A percentile compares a stretch with the other conserved stretches of the same genome.
These are phyloP conservation scores for Microcebus murinus DNA, from an alignment of 2,113 vertebrate genomes.

Conservation along the genomic window DNA sequence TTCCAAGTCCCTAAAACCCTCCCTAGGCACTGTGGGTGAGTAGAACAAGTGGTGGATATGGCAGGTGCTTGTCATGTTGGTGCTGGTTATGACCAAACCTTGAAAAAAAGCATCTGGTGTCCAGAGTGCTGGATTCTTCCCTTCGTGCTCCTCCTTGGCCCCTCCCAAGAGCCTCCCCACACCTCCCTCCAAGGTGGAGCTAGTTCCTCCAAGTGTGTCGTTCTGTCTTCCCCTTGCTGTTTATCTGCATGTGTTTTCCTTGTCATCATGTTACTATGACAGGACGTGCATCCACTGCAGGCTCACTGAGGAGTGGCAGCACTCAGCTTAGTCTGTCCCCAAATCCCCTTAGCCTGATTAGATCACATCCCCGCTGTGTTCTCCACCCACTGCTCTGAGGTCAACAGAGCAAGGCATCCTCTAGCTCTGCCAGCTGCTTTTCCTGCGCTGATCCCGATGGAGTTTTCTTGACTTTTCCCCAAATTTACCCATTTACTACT, in stretches of 20 bases:
- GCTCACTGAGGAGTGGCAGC: neutral
- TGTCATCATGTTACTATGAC: neutral
- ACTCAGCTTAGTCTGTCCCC: neutral
- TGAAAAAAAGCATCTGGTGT: neutral
- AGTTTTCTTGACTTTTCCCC: neutral
- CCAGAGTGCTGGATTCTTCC: neutral
- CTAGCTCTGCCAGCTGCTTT: neutral
- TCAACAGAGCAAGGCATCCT: neutral
- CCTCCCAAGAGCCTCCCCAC: neutral
- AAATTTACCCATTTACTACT: neutral
- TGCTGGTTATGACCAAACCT: neutral
- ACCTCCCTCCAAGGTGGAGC: neutral
- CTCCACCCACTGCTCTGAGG: neutral
- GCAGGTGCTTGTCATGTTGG: neutral
- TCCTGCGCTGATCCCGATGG: neutral
- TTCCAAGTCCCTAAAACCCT: neutral
- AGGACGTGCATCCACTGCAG: neutral
- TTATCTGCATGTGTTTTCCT: neutral
- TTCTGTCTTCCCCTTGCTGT: neutral
- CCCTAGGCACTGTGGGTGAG: neutral
- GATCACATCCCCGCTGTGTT: neutral
- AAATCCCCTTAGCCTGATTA: neutral
- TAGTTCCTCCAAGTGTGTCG: neutral
- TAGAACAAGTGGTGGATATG: accelerated
- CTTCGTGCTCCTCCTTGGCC: neutral